Conservation (phyloP, 2,888 invertebrate genomes). For the Psylliodes chrysocephalus region DNA sequence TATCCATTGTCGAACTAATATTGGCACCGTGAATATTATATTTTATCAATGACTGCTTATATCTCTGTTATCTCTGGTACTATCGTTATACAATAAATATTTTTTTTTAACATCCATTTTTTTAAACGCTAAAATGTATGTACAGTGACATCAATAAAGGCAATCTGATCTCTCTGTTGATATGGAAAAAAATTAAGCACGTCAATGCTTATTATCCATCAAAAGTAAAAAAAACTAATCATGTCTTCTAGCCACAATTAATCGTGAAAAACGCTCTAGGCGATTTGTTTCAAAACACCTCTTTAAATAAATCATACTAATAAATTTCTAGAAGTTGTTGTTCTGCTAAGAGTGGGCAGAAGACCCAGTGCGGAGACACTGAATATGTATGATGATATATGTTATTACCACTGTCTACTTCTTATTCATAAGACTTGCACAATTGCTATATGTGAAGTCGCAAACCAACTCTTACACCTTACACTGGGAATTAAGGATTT, state of each 20-base stretch:
- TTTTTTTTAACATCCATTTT: no score
- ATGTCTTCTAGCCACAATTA: slow-evolving; percentile 29
- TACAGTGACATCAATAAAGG: no score
- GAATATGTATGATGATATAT: slow-evolving; percentile 38
- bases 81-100: no score
- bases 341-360: slow-evolving; percentile 36
- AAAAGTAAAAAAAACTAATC: neutral
- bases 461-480: no score
- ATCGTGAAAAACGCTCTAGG: slow-evolving; percentile 26
- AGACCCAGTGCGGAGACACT: slow-evolving; percentile 34
- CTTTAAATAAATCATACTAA: slow-evolving; percentile 36
- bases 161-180: no score
- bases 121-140: no score
- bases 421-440: slow-evolving; percentile 40
- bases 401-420: slow-evolving; percentile 38
- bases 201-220: neutral
- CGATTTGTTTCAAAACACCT: slow-evolving; percentile 37
- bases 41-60: no score
- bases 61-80: no score
- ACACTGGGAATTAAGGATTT: no score
- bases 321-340: slow-evolving; percentile 38
- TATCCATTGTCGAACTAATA: no score
- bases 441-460: slow-evolving; percentile 27
- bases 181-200: neutral
- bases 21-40: no score